Evolutionary conservation across 2,888 invertebrate genomes (phyloP).

Genomic region (Caenorhabditis sulstoni): DNA sequence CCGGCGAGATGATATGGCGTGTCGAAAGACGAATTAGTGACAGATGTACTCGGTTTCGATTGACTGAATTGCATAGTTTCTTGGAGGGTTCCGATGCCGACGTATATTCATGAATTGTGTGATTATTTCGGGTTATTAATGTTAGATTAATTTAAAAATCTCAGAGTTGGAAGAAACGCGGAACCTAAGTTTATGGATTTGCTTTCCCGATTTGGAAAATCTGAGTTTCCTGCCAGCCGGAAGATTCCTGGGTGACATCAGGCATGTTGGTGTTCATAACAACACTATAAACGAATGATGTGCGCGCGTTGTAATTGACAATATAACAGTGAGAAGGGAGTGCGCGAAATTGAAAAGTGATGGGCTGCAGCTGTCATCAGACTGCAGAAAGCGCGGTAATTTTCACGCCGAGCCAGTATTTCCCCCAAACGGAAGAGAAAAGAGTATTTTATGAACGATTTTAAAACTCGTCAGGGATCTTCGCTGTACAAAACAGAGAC

Average conservation of each 20-base stretch:
- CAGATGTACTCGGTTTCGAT: constrained; percentile 49
- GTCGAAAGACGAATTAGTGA: constrained; percentile 57
- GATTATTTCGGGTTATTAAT: constrained; percentile 35
- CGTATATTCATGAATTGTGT: neutral
- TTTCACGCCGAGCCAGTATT: constrained; percentile 35
- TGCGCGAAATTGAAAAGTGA: constrained; percentile 51
- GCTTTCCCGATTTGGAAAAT: no score
- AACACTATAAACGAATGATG: constrained; percentile 53
- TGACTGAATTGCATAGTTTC: constrained; percentile 29
- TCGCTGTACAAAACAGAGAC: no score
- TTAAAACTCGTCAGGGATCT: neutral
- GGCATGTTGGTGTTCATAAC: constrained; percentile 34
- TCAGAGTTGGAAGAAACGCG: no score
- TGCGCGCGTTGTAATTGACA: constrained; percentile 51
- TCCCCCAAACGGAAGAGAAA: neutral
- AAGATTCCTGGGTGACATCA: constrained; percentile 31
- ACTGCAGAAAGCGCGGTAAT: constrained; percentile 40
- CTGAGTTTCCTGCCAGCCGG: no score
- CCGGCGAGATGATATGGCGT: constrained; percentile 43
- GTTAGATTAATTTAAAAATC: constrained; percentile 33
- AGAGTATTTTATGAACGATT: neutral
- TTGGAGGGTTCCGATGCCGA: neutral
- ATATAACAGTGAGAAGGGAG: constrained; percentile 34
- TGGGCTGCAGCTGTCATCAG: constrained; percentile 53
- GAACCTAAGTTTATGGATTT: no score